Evolutionary conservation across 1,140 invertebrate species (phyloP), one percentile per base, ranked within the genome.

Genomic region (Bombus picipes): DNA sequence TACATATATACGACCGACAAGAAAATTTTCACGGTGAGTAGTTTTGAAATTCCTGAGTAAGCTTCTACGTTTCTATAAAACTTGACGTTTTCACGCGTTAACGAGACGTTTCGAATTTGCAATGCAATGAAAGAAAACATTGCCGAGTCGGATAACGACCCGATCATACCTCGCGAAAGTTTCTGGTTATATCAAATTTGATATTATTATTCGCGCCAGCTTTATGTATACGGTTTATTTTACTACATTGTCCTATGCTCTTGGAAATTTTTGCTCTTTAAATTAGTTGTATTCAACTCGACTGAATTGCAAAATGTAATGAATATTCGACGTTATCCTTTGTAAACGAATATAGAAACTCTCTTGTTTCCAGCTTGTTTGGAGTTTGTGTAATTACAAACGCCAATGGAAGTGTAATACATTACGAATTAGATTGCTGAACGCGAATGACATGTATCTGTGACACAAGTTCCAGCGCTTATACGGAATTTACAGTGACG

Each of bases 61-160:
- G 66, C 79, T 78, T 83, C 71, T 75, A 28, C 59, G 87, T 71
- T 34, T 25, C 70, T 57, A 65, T 88, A 89, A 89, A 89, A 81
- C 1, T 59, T 3, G n/a, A 18, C 34, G 59, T 32, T 39, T 65
- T 81, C 78, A 75, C 79, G 37, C 72, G 59, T 89, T 81, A 72
- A 90, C 81, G 73, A 85, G 89, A 57, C 73, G 34, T 87, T 81
- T 84, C 81, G 47, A 89, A 89, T 90, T 87, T 90, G 85, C 85
- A 89, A 78, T 89, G 81, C 47, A 22, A 1, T 8, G 47, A 53
- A 53, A 22, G 47, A 22, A 53, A 53, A 53, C 18, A 53, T 53
- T 53, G 5, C 6, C 47, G 47, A 53, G 18, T 22, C 47, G 47
- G 18, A 18, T 53, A 53, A 53, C 47, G 18, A 53, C 18, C 18